Evolutionary conservation across 2,797 vertebrate genomes (phyloP).

Genomic region (Spea hammondii): DNA sequence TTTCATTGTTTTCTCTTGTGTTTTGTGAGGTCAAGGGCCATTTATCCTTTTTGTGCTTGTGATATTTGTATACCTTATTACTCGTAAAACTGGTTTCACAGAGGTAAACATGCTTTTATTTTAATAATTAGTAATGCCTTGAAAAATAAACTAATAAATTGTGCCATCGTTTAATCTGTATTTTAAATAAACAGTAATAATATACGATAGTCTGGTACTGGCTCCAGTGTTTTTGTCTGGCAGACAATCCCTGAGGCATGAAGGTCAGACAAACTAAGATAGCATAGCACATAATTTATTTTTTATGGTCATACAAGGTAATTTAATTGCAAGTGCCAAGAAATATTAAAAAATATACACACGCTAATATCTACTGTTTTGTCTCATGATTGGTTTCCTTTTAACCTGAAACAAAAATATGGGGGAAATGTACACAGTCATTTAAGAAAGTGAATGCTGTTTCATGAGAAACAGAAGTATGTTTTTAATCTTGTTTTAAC

Average conservation of each 20-base stretch:
- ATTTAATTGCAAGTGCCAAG: conserved; percentile 16
- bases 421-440: too few relatives aligned
- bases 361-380: neutral
- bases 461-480: too few relatives aligned
- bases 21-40: too few relatives aligned
- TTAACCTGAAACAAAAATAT: too few relatives aligned
- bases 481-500: too few relatives aligned
- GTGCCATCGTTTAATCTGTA: conserved; percentile 14
- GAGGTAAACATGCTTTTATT: neutral
- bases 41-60: neutral
- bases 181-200: conserved; percentile 25
- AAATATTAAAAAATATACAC: conserved; percentile 15
- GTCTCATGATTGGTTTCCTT: too few relatives aligned
- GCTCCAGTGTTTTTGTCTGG: conserved; percentile 34
- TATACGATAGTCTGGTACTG: conserved; percentile 1
- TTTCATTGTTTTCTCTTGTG: too few relatives aligned
- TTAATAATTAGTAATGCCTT: neutral
- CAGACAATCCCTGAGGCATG: conserved; percentile 26
- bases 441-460: too few relatives aligned
- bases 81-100: conserved; percentile 16
- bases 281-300: conserved; percentile 20
- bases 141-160: conserved; percentile 13
- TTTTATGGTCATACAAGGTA: conserved; percentile 9
- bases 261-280: conserved; percentile 33
- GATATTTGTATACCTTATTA: neutral